phyloP scores from a whole-genome alignment of 2,113 vertebrate genomes.

The Lophotis ruficrista region DNA sequence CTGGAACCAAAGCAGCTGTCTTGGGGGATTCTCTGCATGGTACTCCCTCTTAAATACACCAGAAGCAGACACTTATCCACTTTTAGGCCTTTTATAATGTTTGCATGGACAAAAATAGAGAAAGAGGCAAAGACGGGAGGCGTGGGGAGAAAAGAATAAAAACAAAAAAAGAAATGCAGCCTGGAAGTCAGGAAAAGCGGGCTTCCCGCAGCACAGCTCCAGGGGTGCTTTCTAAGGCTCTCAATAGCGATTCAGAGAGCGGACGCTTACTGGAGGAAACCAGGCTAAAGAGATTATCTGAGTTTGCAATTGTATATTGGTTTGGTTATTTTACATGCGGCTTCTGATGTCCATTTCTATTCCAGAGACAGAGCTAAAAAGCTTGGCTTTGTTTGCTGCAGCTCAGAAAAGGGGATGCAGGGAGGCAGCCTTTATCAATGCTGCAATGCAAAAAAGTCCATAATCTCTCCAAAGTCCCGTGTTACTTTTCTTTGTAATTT shows the following conservation, averaged over 20 bases:
- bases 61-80: conserved; percentile 68
- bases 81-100: conserved; percentile 67
- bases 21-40: conserved; percentile 67
- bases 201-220: conserved; percentile 59
- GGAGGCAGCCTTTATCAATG: conserved; percentile 1
- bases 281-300: conserved; percentile 68
- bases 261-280: conserved; percentile 1
- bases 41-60: conserved; percentile 55
- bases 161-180: conserved; percentile 24
- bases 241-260: conserved; percentile 46
- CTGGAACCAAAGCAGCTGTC: conserved; percentile 71
- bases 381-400: conserved; percentile 33
- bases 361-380: conserved; percentile 49
- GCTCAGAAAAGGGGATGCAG: not conserved
- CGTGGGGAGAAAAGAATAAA: conserved; percentile 53
- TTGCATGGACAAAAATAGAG: conserved; percentile 61
- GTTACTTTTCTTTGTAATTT: not conserved
- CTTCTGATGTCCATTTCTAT: conserved; percentile 65
- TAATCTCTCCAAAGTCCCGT: not conserved
- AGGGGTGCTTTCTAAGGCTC: conserved; percentile 59
- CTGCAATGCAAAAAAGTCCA: not conserved
- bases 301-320: conserved; percentile 53
- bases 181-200: conserved; percentile 55
- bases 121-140: conserved; percentile 43
- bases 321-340: conserved; percentile 64